These are phyloP conservation scores for Ormyrus rosae DNA, from an alignment of 2,888 invertebrate genomes.

Conservation along the genomic window DNA sequence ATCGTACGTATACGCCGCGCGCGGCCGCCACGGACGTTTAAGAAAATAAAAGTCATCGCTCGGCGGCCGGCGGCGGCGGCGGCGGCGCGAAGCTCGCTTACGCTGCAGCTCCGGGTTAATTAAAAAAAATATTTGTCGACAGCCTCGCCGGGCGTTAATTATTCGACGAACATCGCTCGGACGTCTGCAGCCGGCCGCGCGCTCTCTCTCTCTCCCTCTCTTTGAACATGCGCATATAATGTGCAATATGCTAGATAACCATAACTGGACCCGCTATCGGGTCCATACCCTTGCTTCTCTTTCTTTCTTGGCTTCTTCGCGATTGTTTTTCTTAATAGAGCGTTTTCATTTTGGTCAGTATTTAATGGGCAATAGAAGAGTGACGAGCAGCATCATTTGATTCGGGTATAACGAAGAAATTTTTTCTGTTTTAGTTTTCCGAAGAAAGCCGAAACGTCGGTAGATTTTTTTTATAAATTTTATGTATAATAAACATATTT, in stretches of 20 bases:
- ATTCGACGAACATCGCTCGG: constrained; percentile 25
- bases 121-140: constrained; percentile 50
- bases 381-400: too few species aligned
- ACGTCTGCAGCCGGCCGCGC: neutral
- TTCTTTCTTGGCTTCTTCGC: neutral
- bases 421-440: too few species aligned
- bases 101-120: constrained; percentile 12
- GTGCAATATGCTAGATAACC: neutral
- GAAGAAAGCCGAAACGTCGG: too few species aligned
- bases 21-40: constrained; percentile 14
- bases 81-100: neutral
- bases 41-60: constrained; percentile 40
- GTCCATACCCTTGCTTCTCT: neutral
- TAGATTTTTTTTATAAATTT: too few species aligned
- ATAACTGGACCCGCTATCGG: neutral
- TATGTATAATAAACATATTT: too few species aligned
- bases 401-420: too few species aligned
- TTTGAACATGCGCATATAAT: neutral
- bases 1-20: neutral
- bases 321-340: too few species aligned
- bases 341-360: too few species aligned
- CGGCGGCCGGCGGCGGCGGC: neutral
- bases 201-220: too few species aligned
- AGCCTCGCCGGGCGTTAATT: constrained; percentile 40
- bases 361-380: too few species aligned